Base-by-base conservation (phyloP, 2,888 invertebrate species). In the Tetheella fluctuosa region DNA sequence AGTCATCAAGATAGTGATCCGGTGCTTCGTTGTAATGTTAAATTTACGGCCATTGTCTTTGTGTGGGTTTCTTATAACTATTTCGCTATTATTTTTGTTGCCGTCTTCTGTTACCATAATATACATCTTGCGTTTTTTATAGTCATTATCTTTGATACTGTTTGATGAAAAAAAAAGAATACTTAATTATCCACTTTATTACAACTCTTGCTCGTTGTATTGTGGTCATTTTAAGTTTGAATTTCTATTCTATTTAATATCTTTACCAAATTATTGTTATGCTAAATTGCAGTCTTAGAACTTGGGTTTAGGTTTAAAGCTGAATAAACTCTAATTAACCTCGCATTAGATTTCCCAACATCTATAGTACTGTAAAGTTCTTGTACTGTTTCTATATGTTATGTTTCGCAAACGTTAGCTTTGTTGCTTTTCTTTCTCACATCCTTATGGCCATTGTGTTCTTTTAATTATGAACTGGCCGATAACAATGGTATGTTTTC, bases 371-470 rank as follows among this genome's bases (percentile, higher is more conserved):
- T 20, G 48, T 48, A 20, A 4, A n/a, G 39, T n/a, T 39, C 48
- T 20, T 48, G 17, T 20, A 20, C 8, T 61, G 67, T 63, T 64
- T 59, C 59, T 63, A 68, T 59, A 60, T 61, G 65, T 68, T 70
- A 71, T 69, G 71, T 82, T 80, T 78, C 73, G 70, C 73, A 73
- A 79, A 74, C 70, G 71, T 48, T 48, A 20, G 63, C 64, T 68
- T 54, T 60, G 62, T 73, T 75, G 69, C 71, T 76, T 81, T 79
- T 75, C 71, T 77, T 82, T 82, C 74, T 77, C 81, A 84, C 77
- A 82, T 82, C 80, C 81, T 83, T 73, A 64, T 58, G 61, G 59
- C 74, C 67, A 81, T 83, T 86, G 80, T 82, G 64, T 64, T 57
- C 57, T 57, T 69, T 79, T 74, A 65, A 60, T 64, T 73, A 68